A percentile compares a stretch with the other conserved stretches of the same genome.
Conservation (phyloP, 2,888 invertebrate genomes). For the Seira musarum region DNA sequence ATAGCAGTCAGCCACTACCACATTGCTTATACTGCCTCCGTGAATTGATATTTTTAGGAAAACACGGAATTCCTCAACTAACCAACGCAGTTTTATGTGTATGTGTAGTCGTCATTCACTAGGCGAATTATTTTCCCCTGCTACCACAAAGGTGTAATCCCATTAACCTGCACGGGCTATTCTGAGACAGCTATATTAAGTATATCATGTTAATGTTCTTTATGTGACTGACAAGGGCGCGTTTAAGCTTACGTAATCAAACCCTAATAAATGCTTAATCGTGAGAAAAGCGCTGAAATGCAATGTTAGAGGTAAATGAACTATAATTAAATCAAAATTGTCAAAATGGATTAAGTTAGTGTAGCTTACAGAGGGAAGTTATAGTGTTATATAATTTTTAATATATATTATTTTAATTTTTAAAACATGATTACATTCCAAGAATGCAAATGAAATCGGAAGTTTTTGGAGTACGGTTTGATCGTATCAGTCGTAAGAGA, state of each 20-base stretch:
- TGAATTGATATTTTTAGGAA: no score
- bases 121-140: not conserved
- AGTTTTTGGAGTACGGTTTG: not conserved
- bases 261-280: not conserved
- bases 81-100: no score
- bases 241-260: no score
- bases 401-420: not conserved
- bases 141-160: not conserved
- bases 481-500: not conserved
- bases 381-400: not conserved
- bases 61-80: no score
- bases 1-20: no score
- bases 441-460: not conserved
- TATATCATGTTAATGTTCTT: not conserved
- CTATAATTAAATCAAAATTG: conserved; percentile 3
- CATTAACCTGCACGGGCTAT: not conserved
- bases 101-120: no score
- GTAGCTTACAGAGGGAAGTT: not conserved
- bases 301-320: not conserved
- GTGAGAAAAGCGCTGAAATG: not conserved
- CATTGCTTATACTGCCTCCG: no score
- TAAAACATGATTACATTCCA: no score
- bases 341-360: not conserved
- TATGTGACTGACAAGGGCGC: not conserved
- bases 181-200: not conserved